A percentile compares a stretch with the other conserved stretches of the same genome.
Conservation (phyloP, 2,888 invertebrate genomes). For the Noctua pronuba region DNA sequence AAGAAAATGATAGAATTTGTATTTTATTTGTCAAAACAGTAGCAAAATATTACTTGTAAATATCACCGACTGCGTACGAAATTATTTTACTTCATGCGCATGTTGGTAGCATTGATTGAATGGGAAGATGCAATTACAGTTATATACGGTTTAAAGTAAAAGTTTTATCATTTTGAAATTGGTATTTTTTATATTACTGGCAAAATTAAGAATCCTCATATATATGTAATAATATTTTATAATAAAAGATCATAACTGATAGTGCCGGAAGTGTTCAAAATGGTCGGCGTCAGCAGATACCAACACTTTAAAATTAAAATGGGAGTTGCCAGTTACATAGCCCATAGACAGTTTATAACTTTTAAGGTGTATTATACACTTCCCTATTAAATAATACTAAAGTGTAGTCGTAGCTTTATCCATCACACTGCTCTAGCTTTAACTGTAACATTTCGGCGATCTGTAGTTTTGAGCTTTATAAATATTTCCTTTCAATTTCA, state of each 20-base stretch:
- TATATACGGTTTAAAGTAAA: not conserved
- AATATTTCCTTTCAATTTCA: not conserved
- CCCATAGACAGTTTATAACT: slow-evolving; percentile 30
- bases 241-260: slow-evolving; percentile 47
- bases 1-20: slow-evolving; percentile 70
- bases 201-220: not conserved
- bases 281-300: slow-evolving; percentile 88
- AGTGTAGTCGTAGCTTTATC: not conserved
- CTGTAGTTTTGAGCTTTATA: no score
- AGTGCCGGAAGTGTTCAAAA: slow-evolving; percentile 76
- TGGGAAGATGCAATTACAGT: slow-evolving; percentile 21
- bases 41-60: slow-evolving; percentile 89
- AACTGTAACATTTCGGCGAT: not conserved
- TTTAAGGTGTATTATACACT: slow-evolving; percentile 19
- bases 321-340: slow-evolving; percentile 69
- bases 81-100: slow-evolving; percentile 78
- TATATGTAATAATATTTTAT: not conserved
- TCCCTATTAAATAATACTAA: not conserved
- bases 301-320: slow-evolving; percentile 72
- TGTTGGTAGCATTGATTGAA: slow-evolving; percentile 81
- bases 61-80: slow-evolving; percentile 90
- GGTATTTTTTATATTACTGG: not conserved
- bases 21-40: slow-evolving; percentile 86
- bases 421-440: not conserved
- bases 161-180: not conserved